Conservation (phyloP, 2,797 vertebrate genomes). For the Leuciscus waleckii region DNA sequence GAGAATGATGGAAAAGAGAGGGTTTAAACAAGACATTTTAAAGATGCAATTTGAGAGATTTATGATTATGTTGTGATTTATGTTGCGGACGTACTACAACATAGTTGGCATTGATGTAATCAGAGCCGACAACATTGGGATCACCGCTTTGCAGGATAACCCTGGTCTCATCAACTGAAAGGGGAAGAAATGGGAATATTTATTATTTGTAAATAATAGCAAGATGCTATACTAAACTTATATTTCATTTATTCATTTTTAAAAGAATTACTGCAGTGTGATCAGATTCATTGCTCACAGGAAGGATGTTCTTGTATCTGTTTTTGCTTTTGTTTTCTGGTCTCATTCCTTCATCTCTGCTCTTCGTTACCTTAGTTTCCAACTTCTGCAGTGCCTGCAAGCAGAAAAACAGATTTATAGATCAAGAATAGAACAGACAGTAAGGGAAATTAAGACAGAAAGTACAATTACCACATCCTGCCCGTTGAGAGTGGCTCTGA, state of each 20-base stretch:
- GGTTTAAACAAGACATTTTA: neutral
- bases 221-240: neutral
- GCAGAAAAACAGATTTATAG: constrained; percentile 9
- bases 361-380: constrained; percentile 91
- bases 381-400: constrained; percentile 91
- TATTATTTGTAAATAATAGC: neutral
- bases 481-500: constrained; percentile 1
- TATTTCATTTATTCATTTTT: constrained; percentile 1
- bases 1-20: constrained; percentile 4
- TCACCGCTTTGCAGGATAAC: constrained; percentile 84
- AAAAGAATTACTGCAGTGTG: neutral
- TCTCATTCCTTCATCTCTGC: constrained; percentile 92
- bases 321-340: constrained; percentile 98
- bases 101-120: constrained; percentile 97
- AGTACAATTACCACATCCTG: constrained; percentile 36
- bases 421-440: constrained; percentile 11
- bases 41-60: neutral
- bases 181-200: constrained; percentile 24
- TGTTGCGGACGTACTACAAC: constrained; percentile 80
- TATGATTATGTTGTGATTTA: neutral
- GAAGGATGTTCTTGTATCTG: constrained; percentile 97
- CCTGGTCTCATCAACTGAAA: constrained; percentile 91
- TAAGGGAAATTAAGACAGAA: constrained; percentile 24
- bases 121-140: constrained; percentile 83
- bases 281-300: constrained; percentile 78